Evolutionary conservation across 2,113 vertebrate species (phyloP).

Genomic region (Myxocyprinus asiaticus): DNA sequence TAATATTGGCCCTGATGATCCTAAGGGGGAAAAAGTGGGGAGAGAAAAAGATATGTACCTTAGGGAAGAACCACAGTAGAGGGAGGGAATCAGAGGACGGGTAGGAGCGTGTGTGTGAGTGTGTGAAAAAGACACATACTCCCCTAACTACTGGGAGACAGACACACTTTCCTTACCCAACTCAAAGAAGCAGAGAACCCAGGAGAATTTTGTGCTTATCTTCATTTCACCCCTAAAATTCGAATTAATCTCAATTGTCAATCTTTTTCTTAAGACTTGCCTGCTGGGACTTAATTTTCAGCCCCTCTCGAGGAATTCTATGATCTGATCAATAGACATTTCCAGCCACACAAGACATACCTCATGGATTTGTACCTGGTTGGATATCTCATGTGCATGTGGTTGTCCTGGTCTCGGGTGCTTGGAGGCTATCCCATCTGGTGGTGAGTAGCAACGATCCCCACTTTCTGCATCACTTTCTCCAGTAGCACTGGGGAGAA

Average conservation of each 20-base stretch:
- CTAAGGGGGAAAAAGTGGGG: conserved; percentile 79
- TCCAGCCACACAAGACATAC: conserved; percentile 71
- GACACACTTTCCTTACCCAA: conserved; percentile 77
- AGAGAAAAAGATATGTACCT: conserved; percentile 82
- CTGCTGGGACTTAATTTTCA: conserved; percentile 76
- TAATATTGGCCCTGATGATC: conserved; percentile 91
- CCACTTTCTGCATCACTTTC: conserved; percentile 70
- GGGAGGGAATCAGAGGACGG: conserved; percentile 84
- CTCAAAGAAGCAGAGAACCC: conserved; percentile 67
- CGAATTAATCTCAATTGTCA: conserved; percentile 57
- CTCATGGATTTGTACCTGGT: conserved; percentile 99
- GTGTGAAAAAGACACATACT: conserved; percentile 80
- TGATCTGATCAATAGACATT: conserved; percentile 72
- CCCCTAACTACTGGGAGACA: conserved; percentile 78
- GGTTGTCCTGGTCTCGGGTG: conserved; percentile 91
- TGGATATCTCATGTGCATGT: conserved; percentile 93
- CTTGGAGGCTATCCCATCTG: conserved; percentile 99
- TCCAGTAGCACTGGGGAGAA: conserved; percentile 52
- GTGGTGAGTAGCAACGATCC: conserved; percentile 88
- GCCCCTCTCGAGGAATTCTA: conserved; percentile 81
- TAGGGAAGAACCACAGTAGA: conserved; percentile 82
- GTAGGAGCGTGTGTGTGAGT: conserved; percentile 87
- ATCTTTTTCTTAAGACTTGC: too few relatives aligned
- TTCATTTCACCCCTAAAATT: conserved; percentile 63
- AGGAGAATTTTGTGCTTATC: conserved; percentile 56